phyloP scores from a whole-genome alignment of 1,140 invertebrate genomes.

The Bicyclus anynana region DNA sequence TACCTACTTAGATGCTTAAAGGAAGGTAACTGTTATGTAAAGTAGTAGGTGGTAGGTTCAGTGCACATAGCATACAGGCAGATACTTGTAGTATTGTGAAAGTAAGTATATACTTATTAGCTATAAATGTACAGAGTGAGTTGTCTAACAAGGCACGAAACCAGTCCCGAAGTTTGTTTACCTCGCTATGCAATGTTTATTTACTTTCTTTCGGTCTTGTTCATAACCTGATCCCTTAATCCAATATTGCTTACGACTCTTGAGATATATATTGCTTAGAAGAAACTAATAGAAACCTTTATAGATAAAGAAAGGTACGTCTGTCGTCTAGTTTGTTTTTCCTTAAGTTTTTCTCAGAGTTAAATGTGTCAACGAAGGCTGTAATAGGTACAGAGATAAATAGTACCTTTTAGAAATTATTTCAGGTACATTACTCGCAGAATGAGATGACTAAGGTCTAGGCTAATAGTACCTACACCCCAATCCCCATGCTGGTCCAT shows the following conservation, averaged over 20 bases:
- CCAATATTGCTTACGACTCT: neutral
- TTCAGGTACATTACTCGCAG: too few relatives aligned
- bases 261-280: too few relatives aligned
- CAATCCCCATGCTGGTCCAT: too few relatives aligned
- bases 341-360: too few relatives aligned
- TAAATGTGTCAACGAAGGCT: too few relatives aligned
- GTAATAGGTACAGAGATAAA: too few relatives aligned
- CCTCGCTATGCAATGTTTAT: slow-evolving; percentile 60
- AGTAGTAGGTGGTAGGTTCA: neutral
- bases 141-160: slow-evolving; percentile 35
- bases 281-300: too few relatives aligned
- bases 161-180: slow-evolving; percentile 58
- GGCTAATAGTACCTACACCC: too few relatives aligned
- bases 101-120: slow-evolving; percentile 10
- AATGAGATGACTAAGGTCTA: too few relatives aligned
- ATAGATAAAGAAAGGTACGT: too few relatives aligned
- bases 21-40: neutral
- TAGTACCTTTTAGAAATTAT: too few relatives aligned
- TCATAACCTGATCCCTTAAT: slow-evolving; percentile 19
- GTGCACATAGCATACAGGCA: neutral
- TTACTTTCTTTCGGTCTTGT: slow-evolving; percentile 56
- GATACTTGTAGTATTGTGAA: slow-evolving; percentile 29
- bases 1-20: neutral
- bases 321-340: too few relatives aligned
- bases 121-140: slow-evolving; percentile 23